A percentile compares a stretch with the other conserved stretches of the same genome.
Evolutionary conservation across 2,888 invertebrate species (phyloP).

Genomic region (Stenodera caucasica): DNA sequence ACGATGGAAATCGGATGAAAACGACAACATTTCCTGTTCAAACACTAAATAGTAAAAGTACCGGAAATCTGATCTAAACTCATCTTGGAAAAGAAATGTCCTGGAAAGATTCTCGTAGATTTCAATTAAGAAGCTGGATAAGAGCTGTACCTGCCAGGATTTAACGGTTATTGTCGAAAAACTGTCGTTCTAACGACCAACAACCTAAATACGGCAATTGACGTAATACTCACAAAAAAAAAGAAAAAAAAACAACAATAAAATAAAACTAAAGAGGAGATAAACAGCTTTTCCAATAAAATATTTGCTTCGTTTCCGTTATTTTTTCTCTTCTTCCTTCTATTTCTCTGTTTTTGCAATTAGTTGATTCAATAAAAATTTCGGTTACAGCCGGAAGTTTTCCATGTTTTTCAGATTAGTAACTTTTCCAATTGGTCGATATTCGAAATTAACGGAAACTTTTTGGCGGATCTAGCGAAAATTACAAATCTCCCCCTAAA

Average conservation of each 20-base stretch:
- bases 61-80: slow-evolving; percentile 40
- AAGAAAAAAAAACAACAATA: background rate
- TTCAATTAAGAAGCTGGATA: slow-evolving; percentile 47
- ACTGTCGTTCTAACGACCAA: slow-evolving; percentile 39
- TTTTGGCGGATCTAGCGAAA: slow-evolving; percentile 2
- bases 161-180: slow-evolving; percentile 47
- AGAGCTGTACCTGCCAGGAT: slow-evolving; percentile 44
- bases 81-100: slow-evolving; percentile 39
- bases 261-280: background rate
- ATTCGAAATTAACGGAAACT: slow-evolving; percentile 11
- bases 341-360: background rate
- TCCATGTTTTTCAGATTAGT: slow-evolving; percentile 11
- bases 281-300: background rate
- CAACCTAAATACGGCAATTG: slow-evolving; percentile 44
- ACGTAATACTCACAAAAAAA: slow-evolving; percentile 15
- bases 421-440: slow-evolving; percentile 5
- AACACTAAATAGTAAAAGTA: slow-evolving; percentile 36
- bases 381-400: slow-evolving; percentile 6
- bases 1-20: slow-evolving; percentile 31
- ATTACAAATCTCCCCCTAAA: slow-evolving; percentile 1
- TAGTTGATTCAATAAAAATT: slow-evolving; percentile 12
- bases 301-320: background rate
- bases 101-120: slow-evolving; percentile 46
- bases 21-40: slow-evolving; percentile 21
- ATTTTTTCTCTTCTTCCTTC: background rate